Base-by-base conservation (phyloP, 2,797 vertebrate genomes). In the Crocidura indochinensis region DNA sequence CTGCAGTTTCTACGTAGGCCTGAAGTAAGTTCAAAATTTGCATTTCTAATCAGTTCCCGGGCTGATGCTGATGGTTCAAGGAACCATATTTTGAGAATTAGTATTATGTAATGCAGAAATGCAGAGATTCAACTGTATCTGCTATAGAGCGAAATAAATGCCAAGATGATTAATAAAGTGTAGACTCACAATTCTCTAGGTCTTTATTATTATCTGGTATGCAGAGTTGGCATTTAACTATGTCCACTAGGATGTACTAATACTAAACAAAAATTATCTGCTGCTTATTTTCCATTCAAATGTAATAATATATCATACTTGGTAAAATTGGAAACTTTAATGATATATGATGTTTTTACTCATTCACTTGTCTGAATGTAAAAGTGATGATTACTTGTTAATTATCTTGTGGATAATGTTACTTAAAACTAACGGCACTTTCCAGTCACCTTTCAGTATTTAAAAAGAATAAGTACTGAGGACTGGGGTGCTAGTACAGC, bases 11-110 rank as follows among this genome's bases (percentile, higher is more conserved):
- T 74, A 1, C 26, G 29, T 8, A 44, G 10, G 29, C 64, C 12
- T 85, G 9, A 7, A 62, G 49, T 19, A 3, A 17, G 14, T 75
- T 22, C 11, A 91, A 19, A 87, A 79, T 91, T 76, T 56, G 11
- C 27, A 49, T 78, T 79, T 85, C 68, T 88, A 72, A 68, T 68
- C 62, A 82, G 85, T 68, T 80, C n/a, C 22, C 47, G 91, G 62
- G 29, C 51, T 85, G 51, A n/a, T 29, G 26, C 29, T 56, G 38
- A 27, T 44, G 17, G 31, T n/a, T n/a, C 62, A 64, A 27, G 62
- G 15, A 10, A 38, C 15, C 31, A 56, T 8, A 60, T 10, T 75
- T 29, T 83, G 44, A 80, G 51, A 90, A 73, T 22, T 73, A 88
- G 3, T 24, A 68, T 47, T 68, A 12, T 15, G 31, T 19, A 6